A percentile compares a stretch with the other conserved stretches of the same genome.
These are phyloP conservation scores for Asbolus verrucosus DNA, from an alignment of 1,140 invertebrate species.

Conservation along the genomic window DNA sequence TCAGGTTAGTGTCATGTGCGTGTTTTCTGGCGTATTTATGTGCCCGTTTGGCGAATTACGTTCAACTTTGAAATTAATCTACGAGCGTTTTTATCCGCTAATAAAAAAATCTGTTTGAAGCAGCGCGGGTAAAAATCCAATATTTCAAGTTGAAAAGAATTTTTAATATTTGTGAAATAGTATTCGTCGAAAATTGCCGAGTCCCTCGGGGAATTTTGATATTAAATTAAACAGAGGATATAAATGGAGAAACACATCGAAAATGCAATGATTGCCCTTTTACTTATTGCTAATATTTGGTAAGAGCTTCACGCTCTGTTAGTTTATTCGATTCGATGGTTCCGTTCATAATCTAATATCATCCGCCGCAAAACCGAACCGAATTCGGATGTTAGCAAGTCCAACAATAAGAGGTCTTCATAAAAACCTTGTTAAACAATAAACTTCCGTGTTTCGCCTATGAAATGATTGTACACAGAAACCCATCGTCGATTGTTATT, in stretches of 20 bases:
- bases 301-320: slow-evolving; percentile 38
- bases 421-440: slow-evolving; percentile 40
- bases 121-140: slow-evolving; percentile 25
- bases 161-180: slow-evolving; percentile 39
- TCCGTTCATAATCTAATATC: slow-evolving; percentile 27
- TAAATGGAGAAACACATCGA: slow-evolving; percentile 37
- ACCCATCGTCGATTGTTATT: slow-evolving; percentile 8
- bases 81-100: slow-evolving; percentile 28
- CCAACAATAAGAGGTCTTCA: slow-evolving; percentile 9
- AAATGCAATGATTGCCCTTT: slow-evolving; percentile 32
- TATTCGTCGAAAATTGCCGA: slow-evolving; percentile 12
- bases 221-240: slow-evolving; percentile 34
- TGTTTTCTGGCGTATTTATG: slow-evolving; percentile 14
- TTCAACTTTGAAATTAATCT: slow-evolving; percentile 30
- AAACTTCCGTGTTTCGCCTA: slow-evolving; percentile 27
- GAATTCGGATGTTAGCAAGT: slow-evolving; percentile 25
- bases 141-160: slow-evolving; percentile 37
- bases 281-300: slow-evolving; percentile 39
- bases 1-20: slow-evolving; percentile 17
- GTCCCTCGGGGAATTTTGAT: slow-evolving; percentile 18
- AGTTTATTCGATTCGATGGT: slow-evolving; percentile 36
- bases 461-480: slow-evolving; percentile 9
- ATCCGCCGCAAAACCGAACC: slow-evolving; percentile 24
- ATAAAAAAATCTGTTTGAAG: slow-evolving; percentile 39
- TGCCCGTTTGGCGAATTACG: slow-evolving; percentile 15